Evolutionary conservation across 2,888 invertebrate species (phyloP), one percentile per base, ranked within the genome.

Genomic region (Sarcophaga variegata): DNA sequence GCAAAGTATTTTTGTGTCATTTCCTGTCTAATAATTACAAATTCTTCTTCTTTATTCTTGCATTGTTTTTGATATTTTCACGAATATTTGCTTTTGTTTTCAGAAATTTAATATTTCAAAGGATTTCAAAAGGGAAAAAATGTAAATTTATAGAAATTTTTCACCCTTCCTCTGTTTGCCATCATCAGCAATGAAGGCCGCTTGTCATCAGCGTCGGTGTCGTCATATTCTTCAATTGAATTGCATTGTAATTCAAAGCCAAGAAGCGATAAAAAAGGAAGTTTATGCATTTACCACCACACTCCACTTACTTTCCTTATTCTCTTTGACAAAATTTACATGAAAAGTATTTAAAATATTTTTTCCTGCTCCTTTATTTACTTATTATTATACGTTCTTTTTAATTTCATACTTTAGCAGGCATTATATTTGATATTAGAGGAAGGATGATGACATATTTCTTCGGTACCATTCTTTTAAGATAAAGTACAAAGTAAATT

Each of bases 1-100:
- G 80, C 83, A 83, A 74, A 83, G 83, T 77, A 83, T 86, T 86
- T 86, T 86, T 63, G 63, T 81, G 72, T 72, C 81, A 87, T 87
- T 87, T 87, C 87, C 87, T 87, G 84, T 84, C 67, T 76, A 79
- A 82, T 84, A 84, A 87, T 84, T 87, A 87, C 87, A 84, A 81
- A 84, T 87, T 87, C 78, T 79, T 84, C 49, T 27, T 74, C 62
- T 74, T 59, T 47, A 69, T 14, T 71, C 80, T 54, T 81, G 63
- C 8, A 37, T 75, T 82, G 47, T 76, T 71, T 81, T 75, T 69
- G 22, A 45, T n/a, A 64, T 71, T 74, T 67, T 25, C 4, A 66
- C 2, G 60, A 59, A 59, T 66, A 66, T 77, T 76, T 67, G 60
- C 20, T 78, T 77, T 76, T 54, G 59, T 59, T 71, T 71, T 71